phyloP scores from a whole-genome alignment of 2,113 vertebrate species.

The Panthera tigris region DNA sequence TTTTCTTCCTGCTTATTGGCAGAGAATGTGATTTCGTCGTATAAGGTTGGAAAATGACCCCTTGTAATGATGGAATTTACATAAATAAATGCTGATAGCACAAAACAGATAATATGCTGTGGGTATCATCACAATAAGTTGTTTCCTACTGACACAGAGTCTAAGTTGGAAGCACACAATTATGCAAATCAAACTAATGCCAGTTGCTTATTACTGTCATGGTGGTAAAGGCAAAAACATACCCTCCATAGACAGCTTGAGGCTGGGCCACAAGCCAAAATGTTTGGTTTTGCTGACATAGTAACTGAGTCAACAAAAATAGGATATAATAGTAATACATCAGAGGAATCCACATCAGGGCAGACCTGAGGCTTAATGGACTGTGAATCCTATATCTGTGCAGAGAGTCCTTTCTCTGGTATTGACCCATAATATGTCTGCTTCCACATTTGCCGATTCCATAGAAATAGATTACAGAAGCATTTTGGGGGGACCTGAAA shows the following conservation, averaged over 20 bases:
- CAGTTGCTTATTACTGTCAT: conserved; percentile 97
- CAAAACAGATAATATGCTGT: conserved; percentile 91
- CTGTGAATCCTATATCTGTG: conserved; percentile 85
- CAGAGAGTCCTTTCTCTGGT: conserved; percentile 81
- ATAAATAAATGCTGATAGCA: conserved; percentile 99
- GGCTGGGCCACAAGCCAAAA: conserved; percentile 90
- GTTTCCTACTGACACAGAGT: conserved; percentile 96
- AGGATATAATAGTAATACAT: conserved; percentile 89
- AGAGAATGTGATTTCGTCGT: conserved; percentile 94
- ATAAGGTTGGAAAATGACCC: conserved; percentile 96
- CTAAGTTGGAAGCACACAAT: conserved; percentile 91
- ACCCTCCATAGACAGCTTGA: conserved; percentile 94
- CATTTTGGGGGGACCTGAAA: conserved; percentile 79
- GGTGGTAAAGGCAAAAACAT: conserved; percentile 91
- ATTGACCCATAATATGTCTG: conserved; percentile 84
- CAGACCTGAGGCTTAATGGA: conserved; percentile 90
- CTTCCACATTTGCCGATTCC: conserved; percentile 78
- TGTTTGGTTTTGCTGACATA: conserved; percentile 95
- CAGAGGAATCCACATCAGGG: conserved; percentile 88
- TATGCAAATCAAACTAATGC: conserved; percentile 99
- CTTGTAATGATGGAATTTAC: conserved; percentile 96
- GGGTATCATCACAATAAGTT: conserved; percentile 92
- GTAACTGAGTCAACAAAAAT: conserved; percentile 96
- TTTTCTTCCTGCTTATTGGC: conserved; percentile 85
- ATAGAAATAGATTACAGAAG: conserved; percentile 84